Conservation (phyloP, 2,113 vertebrate species). For the Megaceryle torquata region DNA sequence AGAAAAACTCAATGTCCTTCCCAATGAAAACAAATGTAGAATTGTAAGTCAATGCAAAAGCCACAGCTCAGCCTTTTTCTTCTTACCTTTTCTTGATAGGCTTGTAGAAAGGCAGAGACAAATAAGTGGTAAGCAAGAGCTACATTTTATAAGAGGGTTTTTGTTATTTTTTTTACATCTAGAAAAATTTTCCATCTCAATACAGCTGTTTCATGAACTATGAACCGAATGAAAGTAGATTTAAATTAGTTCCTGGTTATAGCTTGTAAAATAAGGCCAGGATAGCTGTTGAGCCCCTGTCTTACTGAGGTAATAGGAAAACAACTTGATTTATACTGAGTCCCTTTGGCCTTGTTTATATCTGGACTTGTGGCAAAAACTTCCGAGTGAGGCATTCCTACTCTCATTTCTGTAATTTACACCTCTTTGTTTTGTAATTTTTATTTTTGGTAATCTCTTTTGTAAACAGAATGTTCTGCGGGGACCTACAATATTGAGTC, state of each 20-base stretch:
- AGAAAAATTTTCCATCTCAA: background rate
- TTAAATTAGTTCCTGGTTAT: conserved; percentile 7
- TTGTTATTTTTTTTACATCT: background rate
- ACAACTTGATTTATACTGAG: background rate
- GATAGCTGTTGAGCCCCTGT: background rate
- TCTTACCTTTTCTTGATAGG: background rate
- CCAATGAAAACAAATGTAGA: background rate
- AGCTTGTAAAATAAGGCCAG: background rate
- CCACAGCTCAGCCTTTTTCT: background rate
- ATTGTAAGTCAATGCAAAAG: background rate
- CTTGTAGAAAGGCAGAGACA: background rate
- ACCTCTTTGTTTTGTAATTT: conserved; percentile 49
- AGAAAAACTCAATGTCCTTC: background rate
- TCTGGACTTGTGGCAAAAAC: conserved; percentile 31
- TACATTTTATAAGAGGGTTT: background rate
- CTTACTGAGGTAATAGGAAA: background rate
- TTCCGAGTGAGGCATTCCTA: conserved; percentile 30
- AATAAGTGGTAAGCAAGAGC: background rate
- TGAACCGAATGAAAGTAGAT: background rate
- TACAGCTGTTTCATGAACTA: background rate
- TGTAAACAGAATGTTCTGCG: conserved; percentile 42
- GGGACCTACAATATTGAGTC: conserved; percentile 41
- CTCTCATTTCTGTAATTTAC: conserved; percentile 9
- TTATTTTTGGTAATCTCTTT: conserved; percentile 59
- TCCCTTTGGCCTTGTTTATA: conserved; percentile 11